Percentiles rank a stretch among this genome's conserved stretches.
These are phyloP conservation scores for Spongia lamella DNA, from an alignment of 37 sponge, comb jelly and placozoan genomes.

Conservation along the genomic window DNA sequence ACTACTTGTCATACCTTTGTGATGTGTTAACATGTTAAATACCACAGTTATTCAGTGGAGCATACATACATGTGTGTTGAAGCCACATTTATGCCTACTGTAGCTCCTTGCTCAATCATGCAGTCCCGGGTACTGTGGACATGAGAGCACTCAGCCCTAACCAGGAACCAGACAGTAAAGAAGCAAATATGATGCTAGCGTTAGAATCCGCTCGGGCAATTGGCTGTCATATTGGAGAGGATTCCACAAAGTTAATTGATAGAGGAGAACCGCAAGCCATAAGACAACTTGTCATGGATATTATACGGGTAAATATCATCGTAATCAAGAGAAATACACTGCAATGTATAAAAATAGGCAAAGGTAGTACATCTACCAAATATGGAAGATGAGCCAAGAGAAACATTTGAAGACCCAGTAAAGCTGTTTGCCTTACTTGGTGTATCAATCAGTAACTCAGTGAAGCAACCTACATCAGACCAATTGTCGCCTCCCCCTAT, in stretches of 20 bases:
- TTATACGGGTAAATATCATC: conserved; percentile 50
- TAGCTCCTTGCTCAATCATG: conserved; percentile 44
- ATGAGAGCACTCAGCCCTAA: conserved; percentile 63
- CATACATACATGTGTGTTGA: neutral
- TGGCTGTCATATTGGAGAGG: conserved; percentile 69
- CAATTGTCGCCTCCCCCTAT: no score
- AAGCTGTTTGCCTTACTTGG: conserved; percentile 46
- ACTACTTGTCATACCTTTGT: neutral
- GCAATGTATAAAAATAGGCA: conserved; percentile 34
- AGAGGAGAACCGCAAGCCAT: conserved; percentile 28
- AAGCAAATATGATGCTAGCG: conserved; percentile 82
- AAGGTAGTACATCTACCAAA: conserved; percentile 65
- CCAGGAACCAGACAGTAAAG: conserved; percentile 10
- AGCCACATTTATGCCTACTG: no score
- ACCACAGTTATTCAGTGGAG: neutral
- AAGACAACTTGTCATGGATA: conserved; percentile 52
- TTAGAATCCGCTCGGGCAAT: conserved; percentile 86
- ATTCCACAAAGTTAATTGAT: conserved; percentile 33
- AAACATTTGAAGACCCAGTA: conserved; percentile 52
- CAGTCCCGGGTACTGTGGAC: conserved; percentile 75
- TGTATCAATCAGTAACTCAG: conserved; percentile 8
- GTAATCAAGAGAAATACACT: neutral
- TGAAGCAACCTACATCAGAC: neutral
- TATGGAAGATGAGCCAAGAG: conserved; percentile 72
- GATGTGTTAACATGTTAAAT: neutral